phyloP scores from a whole-genome alignment of 2,797 vertebrate species.

The Pristis pectinata region DNA sequence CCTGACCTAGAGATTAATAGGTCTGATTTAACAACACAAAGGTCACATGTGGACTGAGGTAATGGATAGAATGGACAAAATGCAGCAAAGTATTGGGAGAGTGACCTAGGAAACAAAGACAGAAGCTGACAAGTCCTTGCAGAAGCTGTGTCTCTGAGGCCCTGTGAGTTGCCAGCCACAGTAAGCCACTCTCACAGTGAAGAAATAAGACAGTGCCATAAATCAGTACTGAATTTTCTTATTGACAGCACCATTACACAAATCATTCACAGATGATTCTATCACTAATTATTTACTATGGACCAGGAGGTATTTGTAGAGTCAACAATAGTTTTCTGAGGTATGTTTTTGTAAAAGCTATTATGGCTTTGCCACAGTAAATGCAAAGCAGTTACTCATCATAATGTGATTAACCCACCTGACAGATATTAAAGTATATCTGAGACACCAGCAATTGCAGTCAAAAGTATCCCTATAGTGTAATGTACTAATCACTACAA shows the following conservation, averaged over 20 bases:
- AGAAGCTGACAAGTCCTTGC: constrained; percentile 49
- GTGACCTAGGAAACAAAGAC: constrained; percentile 54
- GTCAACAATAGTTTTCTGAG: neutral
- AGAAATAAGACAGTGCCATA: constrained; percentile 49
- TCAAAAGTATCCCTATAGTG: neutral
- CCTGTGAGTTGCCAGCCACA: constrained; percentile 44
- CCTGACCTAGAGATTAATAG: constrained; percentile 12
- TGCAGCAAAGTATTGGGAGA: constrained; percentile 46
- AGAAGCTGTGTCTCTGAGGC: constrained; percentile 49
- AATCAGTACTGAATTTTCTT: constrained; percentile 49
- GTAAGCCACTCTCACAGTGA: constrained; percentile 49
- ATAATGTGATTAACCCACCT: neutral
- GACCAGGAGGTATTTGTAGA: neutral
- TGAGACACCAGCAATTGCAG: neutral
- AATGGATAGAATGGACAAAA: neutral
- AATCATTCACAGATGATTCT: constrained; percentile 54
- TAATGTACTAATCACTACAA: neutral
- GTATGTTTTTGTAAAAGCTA: neutral
- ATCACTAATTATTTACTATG: constrained; percentile 50
- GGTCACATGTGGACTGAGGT: neutral
- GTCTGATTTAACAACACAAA: neutral
- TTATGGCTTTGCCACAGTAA: neutral
- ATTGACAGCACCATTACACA: constrained; percentile 52
- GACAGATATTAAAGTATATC: constrained; percentile 23
- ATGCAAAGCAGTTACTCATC: constrained; percentile 14